Percentiles rank a stretch among this genome's conserved stretches.
phyloP scores from a whole-genome alignment of 2,797 vertebrate genomes.

The Synanceia verrucosa region DNA sequence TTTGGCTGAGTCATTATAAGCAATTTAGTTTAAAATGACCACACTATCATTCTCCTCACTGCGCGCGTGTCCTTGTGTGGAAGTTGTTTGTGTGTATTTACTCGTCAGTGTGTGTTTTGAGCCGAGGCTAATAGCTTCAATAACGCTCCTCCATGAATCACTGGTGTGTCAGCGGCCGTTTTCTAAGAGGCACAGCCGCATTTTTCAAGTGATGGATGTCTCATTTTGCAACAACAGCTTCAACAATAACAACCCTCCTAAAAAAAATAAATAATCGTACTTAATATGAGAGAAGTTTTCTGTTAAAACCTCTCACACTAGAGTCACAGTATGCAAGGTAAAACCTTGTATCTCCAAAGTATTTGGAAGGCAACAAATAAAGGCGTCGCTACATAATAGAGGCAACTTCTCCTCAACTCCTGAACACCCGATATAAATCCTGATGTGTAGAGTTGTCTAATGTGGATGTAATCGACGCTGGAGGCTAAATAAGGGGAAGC shows the following conservation, averaged over 20 bases:
- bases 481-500: too few species aligned
- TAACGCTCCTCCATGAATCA: slow-evolving; percentile 42
- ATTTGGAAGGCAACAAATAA: neutral
- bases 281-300: neutral
- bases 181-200: slow-evolving; percentile 4
- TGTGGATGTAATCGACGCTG: too few species aligned
- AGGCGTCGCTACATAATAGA: too few species aligned
- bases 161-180: slow-evolving; percentile 18
- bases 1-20: slow-evolving; percentile 1
- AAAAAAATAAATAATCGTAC: neutral
- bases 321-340: neutral
- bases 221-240: slow-evolving; percentile 17
- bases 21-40: neutral
- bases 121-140: slow-evolving; percentile 32
- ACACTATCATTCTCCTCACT: neutral
- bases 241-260: neutral
- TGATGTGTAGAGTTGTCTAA: neutral
- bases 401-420: neutral
- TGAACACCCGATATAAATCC: neutral
- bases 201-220: slow-evolving; percentile 34
- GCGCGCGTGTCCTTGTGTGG: too few species aligned
- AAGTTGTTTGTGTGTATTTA: neutral
- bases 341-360: neutral
- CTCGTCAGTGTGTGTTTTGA: neutral
- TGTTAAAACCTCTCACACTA: neutral